Evolutionary conservation across 1,140 invertebrate species (phyloP), one percentile per base, ranked within the genome.

Genomic region (Drosophila micromelanica): DNA sequence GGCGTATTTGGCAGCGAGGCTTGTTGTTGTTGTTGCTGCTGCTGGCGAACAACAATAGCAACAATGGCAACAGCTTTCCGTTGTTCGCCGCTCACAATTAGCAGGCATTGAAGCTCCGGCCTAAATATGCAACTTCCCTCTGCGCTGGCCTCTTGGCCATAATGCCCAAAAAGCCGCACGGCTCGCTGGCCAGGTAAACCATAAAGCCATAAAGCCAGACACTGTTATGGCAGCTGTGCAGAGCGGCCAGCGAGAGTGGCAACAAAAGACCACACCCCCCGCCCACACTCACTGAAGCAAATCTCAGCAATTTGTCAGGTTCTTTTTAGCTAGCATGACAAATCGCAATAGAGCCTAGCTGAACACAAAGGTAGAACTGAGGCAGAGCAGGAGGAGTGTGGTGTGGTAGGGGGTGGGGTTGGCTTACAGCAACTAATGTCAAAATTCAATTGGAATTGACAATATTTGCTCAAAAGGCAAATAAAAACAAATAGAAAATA

Each of bases 361-460:
- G 9, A 2, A 46, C 43, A 52, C 48, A 43, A 42, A 42, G n/a
- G 30, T 17, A 42, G 5, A 6, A n/a, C n/a, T n/a, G n/a, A n/a
- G n/a, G 2, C 3, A 27, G 5, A 42, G 38, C 17, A 8, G 11
- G 30, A n/a, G n/a, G n/a, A n/a, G n/a, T n/a, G n/a, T n/a, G n/a
- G n/a, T n/a, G n/a, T n/a, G n/a, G n/a, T n/a, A n/a, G n/a, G n/a
- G n/a, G n/a, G n/a, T n/a, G n/a, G n/a, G n/a, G n/a, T n/a, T n/a
- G n/a, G n/a, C n/a, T n/a, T n/a, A n/a, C n/a, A 30, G 56, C 51
- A 59, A 76, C 82, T 86, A 86, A 85, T 82, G 82, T 86, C 75
- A 87, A 87, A 86, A 86, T 86, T 86, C 82, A 86, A 86, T 86
- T 86, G 71, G 63, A 78, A 86, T 67, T 86, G 63, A 69, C 48